Evolutionary conservation across 2,888 invertebrate species (phyloP), one percentile per base, ranked within the genome.

Genomic region (Eupeodes luniger): DNA sequence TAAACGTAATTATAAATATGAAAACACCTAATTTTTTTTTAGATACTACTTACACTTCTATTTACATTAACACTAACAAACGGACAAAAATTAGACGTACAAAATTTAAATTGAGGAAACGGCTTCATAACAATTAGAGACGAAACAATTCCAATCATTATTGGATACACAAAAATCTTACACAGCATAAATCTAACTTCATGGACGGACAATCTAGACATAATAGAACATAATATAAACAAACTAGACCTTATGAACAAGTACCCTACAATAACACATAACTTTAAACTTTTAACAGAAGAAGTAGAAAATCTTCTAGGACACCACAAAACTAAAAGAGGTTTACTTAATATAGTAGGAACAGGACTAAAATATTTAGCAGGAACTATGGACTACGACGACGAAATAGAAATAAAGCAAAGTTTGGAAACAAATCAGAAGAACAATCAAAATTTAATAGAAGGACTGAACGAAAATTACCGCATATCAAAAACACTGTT

Each of bases 181-280:
- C 40, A 40, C 9, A 40, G 9, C 40, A 19, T 19, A 19, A 19
- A 34, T 66, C 14, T 80, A 19, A 19, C 19, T 19, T 19, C 49
- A 57, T 72, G 77, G 67, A 67, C 40, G 5, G 66, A 67, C 2
- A 77, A 67, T 16, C 16, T 77, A n/a, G 34, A 67, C 12, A 66
- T 77, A 36, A 34, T 57, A 34, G 57, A 80, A 72, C 64, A 80
- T 4, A 80, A 80, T 12, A 66, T 81, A 14, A 51, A 74, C 10
- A 59, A 66, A 74, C n/a, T 81, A 1, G 59, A 74, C 14, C 6
- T 12, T 12, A 74, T 19, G 5, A 51, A 81, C 5, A 14, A 55
- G 34, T 80, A 40, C 12, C 72, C 80, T 16, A 49, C 44, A 7
- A 51, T 80, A 5, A 34, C 1, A 64, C 70, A 72, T 14, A 12